Conservation (phyloP, 1,140 invertebrate species). For the Drosophila kanapiae region DNA sequence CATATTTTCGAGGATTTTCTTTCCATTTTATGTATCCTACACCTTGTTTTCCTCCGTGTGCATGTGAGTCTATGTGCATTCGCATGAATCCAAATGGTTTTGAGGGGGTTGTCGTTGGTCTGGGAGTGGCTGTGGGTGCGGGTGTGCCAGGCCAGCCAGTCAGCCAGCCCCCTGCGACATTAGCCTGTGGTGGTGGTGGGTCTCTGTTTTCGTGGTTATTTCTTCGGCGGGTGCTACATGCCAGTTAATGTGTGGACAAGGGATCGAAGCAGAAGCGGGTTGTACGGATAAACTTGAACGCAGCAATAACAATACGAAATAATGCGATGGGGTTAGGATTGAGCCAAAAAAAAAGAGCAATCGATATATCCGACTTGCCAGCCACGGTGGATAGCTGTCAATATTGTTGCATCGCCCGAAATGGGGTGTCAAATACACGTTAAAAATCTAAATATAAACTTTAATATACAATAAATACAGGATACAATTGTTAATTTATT, state of each 20-base stretch:
- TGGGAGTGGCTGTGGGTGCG: constrained; percentile 11
- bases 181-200: constrained; percentile 35
- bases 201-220: constrained; percentile 45
- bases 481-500: no score
- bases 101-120: constrained; percentile 2
- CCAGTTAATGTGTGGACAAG: constrained; percentile 41
- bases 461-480: not conserved
- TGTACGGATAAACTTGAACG: constrained; percentile 49
- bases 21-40: not conserved
- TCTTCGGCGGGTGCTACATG: constrained; percentile 39
- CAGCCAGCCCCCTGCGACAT: constrained; percentile 29
- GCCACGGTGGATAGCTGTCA: constrained; percentile 6
- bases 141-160: constrained; percentile 1
- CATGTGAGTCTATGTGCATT: constrained; percentile 29
- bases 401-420: constrained; percentile 13
- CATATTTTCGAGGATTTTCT: no score
- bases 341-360: constrained; percentile 34
- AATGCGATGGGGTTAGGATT: constrained; percentile 39
- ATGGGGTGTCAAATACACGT: not conserved
- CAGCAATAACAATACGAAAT: constrained; percentile 49
- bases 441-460: not conserved
- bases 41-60: constrained; percentile 2
- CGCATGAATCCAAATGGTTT: constrained; percentile 23
- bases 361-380: constrained; percentile 32
- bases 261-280: constrained; percentile 15